Evolutionary conservation across 2,113 vertebrate species (phyloP), one percentile per base, ranked within the genome.

Genomic region (Tapirus terrestris): DNA sequence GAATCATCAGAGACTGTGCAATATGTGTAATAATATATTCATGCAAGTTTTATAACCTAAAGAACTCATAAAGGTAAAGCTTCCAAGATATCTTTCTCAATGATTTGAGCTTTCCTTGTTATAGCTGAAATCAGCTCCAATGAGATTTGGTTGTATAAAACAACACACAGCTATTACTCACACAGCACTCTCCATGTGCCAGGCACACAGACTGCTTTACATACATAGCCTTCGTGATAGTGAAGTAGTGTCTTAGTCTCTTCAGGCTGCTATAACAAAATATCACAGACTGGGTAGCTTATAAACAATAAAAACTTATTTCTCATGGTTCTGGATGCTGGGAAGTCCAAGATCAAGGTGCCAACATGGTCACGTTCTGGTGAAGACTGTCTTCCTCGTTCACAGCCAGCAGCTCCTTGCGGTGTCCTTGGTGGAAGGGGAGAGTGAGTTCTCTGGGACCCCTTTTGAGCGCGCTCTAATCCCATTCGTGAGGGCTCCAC

Each of bases 81-180:
- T 82, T 96, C n/a, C 7, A 77, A 82, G 65, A 48, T 5, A 48
- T 73, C 13, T 58, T 23, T 80, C 60, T 88, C 10, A 60, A 53
- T 93, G 36, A 95, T 33, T 53, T 79, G 8, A 21, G 16, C 18
- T 96, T 96, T 87, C 45, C 48, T 73, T 79, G n/a, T 60, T 89
- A 68, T 72, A 60, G 21, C 53, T 88, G 27, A 91, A 88, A 80
- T 33, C 17, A n/a, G 31, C 29, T 92, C 43, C 45, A 31, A 21
- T 39, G 79, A 45, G 33, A 89, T 85, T 95, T 63, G 65, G 4
- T 68, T 96, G 76, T 5, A 58, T 73, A 58, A 85, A 68, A 53
- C 39, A 14, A 51, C 18, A 61, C 48, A 86, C 3, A 65, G 5
- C 51, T 82, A 14, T 75, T 72, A 90, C 6, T 51, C 70, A 56